Percentiles rank a stretch among this genome's conserved stretches.
Conservation (phyloP, 1,140 invertebrate species). For the Bombus sylvicola region DNA sequence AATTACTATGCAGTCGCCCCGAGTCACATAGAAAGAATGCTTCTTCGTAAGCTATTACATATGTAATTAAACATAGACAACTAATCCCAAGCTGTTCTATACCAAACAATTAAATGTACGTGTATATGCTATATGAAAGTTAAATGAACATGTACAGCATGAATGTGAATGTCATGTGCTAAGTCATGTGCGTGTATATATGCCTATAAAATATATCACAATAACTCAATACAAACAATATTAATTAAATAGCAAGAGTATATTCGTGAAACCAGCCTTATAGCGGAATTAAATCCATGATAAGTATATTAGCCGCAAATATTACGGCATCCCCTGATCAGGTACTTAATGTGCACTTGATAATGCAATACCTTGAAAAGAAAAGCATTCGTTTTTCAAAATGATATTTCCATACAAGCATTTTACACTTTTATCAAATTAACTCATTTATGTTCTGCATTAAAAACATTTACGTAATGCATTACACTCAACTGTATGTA, state of each 20-base stretch:
- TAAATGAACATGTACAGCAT: slow-evolving; percentile 53
- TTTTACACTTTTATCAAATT: slow-evolving; percentile 11
- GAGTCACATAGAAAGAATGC: not conserved
- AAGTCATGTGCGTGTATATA: slow-evolving; percentile 3
- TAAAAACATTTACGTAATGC: not conserved
- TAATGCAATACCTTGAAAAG: slow-evolving; percentile 29
- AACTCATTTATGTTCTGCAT: slow-evolving; percentile 30
- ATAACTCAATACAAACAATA: slow-evolving; percentile 58
- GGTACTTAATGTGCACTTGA: slow-evolving; percentile 59
- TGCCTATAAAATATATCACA: slow-evolving; percentile 60
- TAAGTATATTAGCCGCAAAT: slow-evolving; percentile 50
- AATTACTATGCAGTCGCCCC: slow-evolving; percentile 6
- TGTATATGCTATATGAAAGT: slow-evolving; percentile 45
- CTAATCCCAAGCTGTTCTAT: slow-evolving; percentile 34
- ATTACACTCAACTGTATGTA: not conserved
- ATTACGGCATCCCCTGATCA: slow-evolving; percentile 51
- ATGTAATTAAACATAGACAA: slow-evolving; percentile 10
- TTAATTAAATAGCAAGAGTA: slow-evolving; percentile 52
- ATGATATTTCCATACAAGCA: not conserved
- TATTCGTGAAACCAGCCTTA: slow-evolving; percentile 57
- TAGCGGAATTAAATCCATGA: slow-evolving; percentile 48
- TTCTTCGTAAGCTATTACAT: not conserved
- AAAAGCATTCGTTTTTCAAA: slow-evolving; percentile 4
- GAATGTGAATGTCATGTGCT: slow-evolving; percentile 8
- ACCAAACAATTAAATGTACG: slow-evolving; percentile 41